Percentiles rank a stretch among this genome's conserved stretches.
These are phyloP conservation scores for Pseudococcus longispinus DNA, from an alignment of 2,888 invertebrate genomes.

Conservation along the genomic window DNA sequence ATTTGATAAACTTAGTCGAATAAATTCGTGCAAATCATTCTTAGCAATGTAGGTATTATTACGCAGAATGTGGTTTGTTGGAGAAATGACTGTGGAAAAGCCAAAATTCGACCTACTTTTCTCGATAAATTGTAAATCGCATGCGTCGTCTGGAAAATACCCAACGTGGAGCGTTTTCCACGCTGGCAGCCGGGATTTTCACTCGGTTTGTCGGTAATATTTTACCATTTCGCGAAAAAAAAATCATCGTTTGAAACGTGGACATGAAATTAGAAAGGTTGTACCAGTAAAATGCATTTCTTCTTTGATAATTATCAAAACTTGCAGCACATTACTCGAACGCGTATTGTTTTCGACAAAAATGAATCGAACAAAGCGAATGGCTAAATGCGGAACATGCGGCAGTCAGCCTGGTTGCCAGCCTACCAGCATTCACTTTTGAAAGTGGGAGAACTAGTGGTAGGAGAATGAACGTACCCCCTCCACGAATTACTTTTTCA, in stretches of 20 bases:
- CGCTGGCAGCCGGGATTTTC: neutral
- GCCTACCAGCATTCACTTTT: constrained; percentile 7
- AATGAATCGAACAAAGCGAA: neutral
- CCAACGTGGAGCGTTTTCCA: neutral
- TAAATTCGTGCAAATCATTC: neutral
- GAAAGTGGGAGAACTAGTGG: constrained; percentile 11
- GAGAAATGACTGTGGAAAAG: neutral
- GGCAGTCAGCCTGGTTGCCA: neutral
- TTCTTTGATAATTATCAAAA: neutral
- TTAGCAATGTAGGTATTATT: neutral
- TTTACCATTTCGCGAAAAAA: neutral
- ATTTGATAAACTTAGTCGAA: neutral
- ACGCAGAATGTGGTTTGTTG: neutral
- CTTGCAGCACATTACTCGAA: neutral
- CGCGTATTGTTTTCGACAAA: neutral
- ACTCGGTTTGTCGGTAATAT: neutral
- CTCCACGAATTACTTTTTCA: constrained; percentile 39
- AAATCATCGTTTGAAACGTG: no score
- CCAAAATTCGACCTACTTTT: constrained; percentile 31
- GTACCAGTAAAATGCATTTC: neutral
- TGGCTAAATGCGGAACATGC: constrained; percentile 9
- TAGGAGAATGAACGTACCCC: neutral
- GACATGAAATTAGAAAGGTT: neutral
- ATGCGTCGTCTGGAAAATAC: neutral
- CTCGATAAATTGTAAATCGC: neutral